Conservation (phyloP, 1,140 invertebrate species). For the Bicyclus anynana region DNA sequence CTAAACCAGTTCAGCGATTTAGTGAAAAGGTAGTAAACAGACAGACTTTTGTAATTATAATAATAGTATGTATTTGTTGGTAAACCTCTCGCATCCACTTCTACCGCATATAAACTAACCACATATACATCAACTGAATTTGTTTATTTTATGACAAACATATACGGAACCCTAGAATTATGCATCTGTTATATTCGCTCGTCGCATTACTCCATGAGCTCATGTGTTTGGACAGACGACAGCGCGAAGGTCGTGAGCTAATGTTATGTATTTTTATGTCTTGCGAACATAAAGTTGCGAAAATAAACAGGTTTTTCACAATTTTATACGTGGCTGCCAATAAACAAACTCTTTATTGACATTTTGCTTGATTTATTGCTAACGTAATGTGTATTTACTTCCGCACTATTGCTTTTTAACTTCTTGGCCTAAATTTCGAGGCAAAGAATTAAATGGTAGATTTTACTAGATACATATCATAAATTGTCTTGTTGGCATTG, state of each 20-base stretch:
- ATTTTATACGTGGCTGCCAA: background rate
- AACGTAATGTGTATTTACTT: too few relatives aligned
- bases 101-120: background rate
- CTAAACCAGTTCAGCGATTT: too few relatives aligned
- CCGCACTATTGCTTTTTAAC: too few relatives aligned
- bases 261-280: background rate
- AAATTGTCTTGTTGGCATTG: too few relatives aligned
- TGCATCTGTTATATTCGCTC: background rate
- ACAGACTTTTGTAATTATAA: too few relatives aligned
- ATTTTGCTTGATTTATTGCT: background rate
- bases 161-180: background rate
- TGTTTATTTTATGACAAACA: background rate
- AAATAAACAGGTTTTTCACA: background rate
- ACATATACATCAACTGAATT: background rate
- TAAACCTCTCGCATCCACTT: too few relatives aligned
- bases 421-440: too few relatives aligned
- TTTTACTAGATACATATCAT: too few relatives aligned
- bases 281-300: background rate
- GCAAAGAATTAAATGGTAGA: too few relatives aligned
- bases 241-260: background rate
- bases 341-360: background rate
- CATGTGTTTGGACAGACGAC: slow-evolving; percentile 6
- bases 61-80: too few relatives aligned
- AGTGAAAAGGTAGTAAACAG: too few relatives aligned
- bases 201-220: background rate